Evolutionary conservation across 2,888 invertebrate species (phyloP), one percentile per base, ranked within the genome.

Genomic region (Coleophora deauratella): DNA sequence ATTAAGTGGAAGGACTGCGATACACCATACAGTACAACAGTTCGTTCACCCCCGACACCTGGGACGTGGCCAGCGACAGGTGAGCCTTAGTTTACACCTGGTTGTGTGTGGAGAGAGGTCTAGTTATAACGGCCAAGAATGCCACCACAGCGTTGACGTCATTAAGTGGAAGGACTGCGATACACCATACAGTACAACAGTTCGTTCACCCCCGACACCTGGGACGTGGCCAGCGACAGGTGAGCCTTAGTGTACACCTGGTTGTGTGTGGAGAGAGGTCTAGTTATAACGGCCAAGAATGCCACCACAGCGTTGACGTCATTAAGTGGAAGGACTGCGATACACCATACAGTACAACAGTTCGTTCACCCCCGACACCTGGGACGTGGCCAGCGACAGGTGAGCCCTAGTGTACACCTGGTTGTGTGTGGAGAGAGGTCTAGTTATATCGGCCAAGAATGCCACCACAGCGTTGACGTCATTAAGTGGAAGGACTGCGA

Each of bases 1-100:
- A 88, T 99, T 9, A 87, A 87, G 50, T 99, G 99, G 99, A 88
- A 88, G 51, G 92, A 65, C 89, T 96, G 38, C 91, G 93, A 56
- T 98, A 92, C 74, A 91, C 92, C 43, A 91, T 98, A 44, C 96
- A 98, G 73, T 95, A 93, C 76, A 98, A 98, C 72, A 99, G 98
- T 0, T 91, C 91, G 38, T 98, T 98, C 72, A 94, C 95, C 11
- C 97, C 96, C 0, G 96, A 97, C 72, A 88, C 92, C 0, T 99
- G 98, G 98, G 93, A 93, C 66, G 80, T 88, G 37, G 91, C 93
- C 31, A 91, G 87, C 51, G 92, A 93, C 56, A 21, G 21, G 21
- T n/a, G n/a, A n/a, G n/a, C n/a, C n/a, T n/a, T n/a, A n/a, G n/a
- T n/a, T n/a, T n/a, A n/a, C n/a, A n/a, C n/a, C n/a, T n/a, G n/a